phyloP scores from a whole-genome alignment of 2,888 invertebrate genomes.

The Seira sanloemensis region DNA sequence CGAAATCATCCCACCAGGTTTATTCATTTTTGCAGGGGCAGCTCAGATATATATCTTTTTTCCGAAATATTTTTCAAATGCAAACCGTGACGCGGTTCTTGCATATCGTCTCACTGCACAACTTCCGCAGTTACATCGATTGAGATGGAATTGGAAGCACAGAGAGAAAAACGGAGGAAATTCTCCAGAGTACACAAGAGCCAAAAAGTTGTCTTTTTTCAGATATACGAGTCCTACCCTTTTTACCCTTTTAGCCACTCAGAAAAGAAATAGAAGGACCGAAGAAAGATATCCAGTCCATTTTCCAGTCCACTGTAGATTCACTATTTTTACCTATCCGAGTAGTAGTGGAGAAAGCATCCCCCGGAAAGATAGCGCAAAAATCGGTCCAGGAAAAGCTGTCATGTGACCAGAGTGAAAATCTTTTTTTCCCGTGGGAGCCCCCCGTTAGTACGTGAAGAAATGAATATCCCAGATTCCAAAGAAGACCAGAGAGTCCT shows the following conservation, averaged over 20 bases:
- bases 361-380: no score
- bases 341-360: no score
- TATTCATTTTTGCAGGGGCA: slow-evolving; percentile 15
- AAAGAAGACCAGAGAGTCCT: no score
- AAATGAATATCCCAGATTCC: no score
- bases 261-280: no score
- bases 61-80: slow-evolving; percentile 25
- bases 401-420: no score
- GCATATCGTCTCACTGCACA: slow-evolving; percentile 20
- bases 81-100: slow-evolving; percentile 59
- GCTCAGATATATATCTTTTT: background rate
- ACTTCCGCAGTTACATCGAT: slow-evolving; percentile 38
- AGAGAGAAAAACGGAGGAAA: slow-evolving; percentile 28
- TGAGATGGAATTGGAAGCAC: background rate
- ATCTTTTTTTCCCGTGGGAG: no score
- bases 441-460: no score
- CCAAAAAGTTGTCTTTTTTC: background rate
- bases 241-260: slow-evolving; percentile 14
- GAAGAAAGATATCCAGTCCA: no score
- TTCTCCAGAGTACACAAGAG: slow-evolving; percentile 38
- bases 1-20: background rate
- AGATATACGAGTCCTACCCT: background rate
- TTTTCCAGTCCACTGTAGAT: no score
- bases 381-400: no score
- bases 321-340: no score